Conservation (phyloP, 2,888 invertebrate genomes). For the Crocallis elinguaria region DNA sequence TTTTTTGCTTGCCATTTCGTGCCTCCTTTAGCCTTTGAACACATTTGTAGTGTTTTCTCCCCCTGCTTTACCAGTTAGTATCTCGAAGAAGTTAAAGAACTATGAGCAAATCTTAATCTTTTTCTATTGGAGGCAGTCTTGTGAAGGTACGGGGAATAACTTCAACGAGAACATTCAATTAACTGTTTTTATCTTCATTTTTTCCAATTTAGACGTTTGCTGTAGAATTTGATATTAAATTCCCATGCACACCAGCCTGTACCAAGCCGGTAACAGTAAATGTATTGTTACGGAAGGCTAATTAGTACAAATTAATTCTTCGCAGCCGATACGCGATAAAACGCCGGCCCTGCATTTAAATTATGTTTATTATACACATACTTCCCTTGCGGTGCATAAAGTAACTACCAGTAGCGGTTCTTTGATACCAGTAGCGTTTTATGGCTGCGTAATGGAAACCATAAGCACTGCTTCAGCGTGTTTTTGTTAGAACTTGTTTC, state of each 20-base stretch:
- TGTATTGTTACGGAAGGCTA: constrained; percentile 35
- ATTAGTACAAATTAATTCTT: constrained; percentile 41
- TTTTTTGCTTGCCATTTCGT: no score
- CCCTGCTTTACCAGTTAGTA: no score
- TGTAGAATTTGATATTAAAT: no score
- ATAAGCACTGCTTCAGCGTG: constrained; percentile 4
- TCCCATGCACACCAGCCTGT: constrained; percentile 17
- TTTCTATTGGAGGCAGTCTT: no score
- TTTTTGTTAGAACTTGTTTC: constrained; percentile 10
- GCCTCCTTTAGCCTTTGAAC: no score
- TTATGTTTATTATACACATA: constrained; percentile 25
- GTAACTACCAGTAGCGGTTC: constrained; percentile 19
- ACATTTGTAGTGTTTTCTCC: no score
- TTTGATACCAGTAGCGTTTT: constrained; percentile 12
- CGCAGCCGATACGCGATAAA: constrained; percentile 29
- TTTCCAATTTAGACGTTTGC: no score
- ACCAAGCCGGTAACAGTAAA: constrained; percentile 25
- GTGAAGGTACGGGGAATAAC: no score
- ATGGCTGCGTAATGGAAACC: constrained; percentile 18
- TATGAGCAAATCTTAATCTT: no score
- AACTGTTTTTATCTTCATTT: no score
- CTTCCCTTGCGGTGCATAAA: constrained; percentile 2
- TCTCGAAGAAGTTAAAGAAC: no score
- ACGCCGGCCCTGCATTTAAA: constrained; percentile 21
- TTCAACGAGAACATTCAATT: no score